Percentiles rank a stretch among this genome's conserved stretches.
phyloP scores from a whole-genome alignment of 2,888 invertebrate species.

The Smittia sp. region DNA sequence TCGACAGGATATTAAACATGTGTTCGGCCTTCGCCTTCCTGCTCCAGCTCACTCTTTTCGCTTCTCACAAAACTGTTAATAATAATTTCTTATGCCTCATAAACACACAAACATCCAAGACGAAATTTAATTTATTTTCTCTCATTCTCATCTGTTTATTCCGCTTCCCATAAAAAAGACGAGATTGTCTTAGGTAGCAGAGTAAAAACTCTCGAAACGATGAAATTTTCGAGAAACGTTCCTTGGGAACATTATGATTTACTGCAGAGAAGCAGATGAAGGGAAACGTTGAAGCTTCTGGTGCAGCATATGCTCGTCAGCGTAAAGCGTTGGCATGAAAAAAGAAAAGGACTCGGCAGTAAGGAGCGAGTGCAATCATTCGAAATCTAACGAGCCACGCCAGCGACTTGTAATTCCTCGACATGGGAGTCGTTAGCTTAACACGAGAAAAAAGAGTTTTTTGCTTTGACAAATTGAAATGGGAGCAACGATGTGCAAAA shows the following conservation, averaged over 20 bases:
- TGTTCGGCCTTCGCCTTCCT: not conserved
- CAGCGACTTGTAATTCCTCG: too few relatives aligned
- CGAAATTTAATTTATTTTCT: constrained; percentile 12
- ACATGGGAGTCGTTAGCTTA: too few relatives aligned
- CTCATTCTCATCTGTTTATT: not conserved
- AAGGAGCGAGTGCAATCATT: too few relatives aligned
- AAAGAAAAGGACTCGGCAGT: too few relatives aligned
- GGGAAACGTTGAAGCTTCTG: not conserved
- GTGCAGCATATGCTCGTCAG: not conserved
- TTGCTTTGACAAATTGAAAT: not conserved
- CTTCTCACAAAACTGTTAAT: not conserved
- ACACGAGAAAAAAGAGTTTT: too few relatives aligned
- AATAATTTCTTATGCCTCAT: not conserved
- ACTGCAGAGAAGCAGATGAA: not conserved
- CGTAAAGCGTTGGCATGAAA: too few relatives aligned
- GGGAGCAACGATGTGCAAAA: not conserved
- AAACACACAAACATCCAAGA: not conserved
- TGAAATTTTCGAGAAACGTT: not conserved
- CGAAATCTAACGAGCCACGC: too few relatives aligned
- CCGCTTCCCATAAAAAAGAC: not conserved
- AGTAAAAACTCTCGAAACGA: not conserved
- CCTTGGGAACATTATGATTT: not conserved
- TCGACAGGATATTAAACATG: constrained; percentile 35
- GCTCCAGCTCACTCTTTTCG: not conserved
- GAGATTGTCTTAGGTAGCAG: not conserved